Evolutionary conservation across 2,888 invertebrate species (phyloP), one percentile per base, ranked within the genome.

Genomic region (Ephialtes manifestator): DNA sequence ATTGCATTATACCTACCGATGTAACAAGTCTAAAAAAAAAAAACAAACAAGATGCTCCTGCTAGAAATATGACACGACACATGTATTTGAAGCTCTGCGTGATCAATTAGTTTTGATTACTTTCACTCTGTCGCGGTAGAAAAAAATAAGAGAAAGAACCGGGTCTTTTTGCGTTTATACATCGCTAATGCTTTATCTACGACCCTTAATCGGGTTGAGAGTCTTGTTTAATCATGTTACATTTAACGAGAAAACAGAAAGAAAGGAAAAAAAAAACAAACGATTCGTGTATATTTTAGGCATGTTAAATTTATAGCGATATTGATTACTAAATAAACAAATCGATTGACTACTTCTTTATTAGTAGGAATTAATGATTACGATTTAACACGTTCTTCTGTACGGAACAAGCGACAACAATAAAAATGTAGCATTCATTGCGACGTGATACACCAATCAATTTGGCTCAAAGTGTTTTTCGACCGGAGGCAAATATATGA

Each of bases 231-330:
- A 85, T 90, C 89, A 91, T 91, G 91, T 92, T 92, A 91, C 90
- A 91, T 91, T 92, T 90, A 91, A 91, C 90, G 75, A 84, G 53
- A 77, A 48, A 68, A 46, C 70, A 31, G 13, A 15, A 53, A 72
- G 53, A 71, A 74, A 76, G n/a, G 31, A 72, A 65, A 46, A 10
- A 76, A 58, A 78, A 76, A 70, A 51, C 51, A 90, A 90, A 89
- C 87, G 86, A 90, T 92, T 91, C 90, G 89, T 93, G 92, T 93
- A 93, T 92, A 93, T 93, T 93, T 93, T 93, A 93, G 93, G 92
- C 93, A 92, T 92, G 92, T 91, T 92, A 92, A 93, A 93, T 93
- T 93, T 92, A 92, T 93, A 92, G 92, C 89, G 89, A 92, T 91
- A 90, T 93, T 92, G 90, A 92, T 92, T 92, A 92, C 89, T 91